Conservation (phyloP, 2,113 vertebrate genomes). For the Leucopsar rothschildi region DNA sequence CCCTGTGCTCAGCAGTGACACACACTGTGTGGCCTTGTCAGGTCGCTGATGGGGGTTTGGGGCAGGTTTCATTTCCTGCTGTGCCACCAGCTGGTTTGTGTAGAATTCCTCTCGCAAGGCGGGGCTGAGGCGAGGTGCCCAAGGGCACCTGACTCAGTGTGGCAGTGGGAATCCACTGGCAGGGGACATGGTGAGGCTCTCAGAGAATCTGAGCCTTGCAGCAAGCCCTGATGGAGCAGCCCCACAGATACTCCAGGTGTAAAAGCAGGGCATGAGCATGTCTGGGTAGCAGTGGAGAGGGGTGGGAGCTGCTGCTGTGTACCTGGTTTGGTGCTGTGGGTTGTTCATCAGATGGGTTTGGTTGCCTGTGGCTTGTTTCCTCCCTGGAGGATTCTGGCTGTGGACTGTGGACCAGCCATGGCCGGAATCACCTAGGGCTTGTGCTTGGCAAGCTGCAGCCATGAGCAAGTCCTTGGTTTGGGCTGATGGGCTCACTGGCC, state of each 20-base stretch:
- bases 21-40: background rate
- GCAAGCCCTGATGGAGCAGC: background rate
- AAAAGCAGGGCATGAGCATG: background rate
- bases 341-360: background rate
- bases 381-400: background rate
- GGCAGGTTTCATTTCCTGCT: background rate
- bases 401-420: background rate
- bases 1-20: background rate
- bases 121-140: background rate
- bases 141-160: background rate
- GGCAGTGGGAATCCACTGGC: fast-evolving
- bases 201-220: background rate
- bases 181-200: fast-evolving
- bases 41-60: fast-evolving
- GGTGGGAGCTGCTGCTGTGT: background rate
- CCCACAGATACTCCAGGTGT: too few species aligned
- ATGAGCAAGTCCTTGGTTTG: background rate
- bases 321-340: background rate
- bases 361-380: background rate
- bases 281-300: too few species aligned
- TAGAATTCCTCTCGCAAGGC: background rate
- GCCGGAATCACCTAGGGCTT: background rate
- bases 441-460: background rate
- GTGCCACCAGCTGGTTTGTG: background rate
- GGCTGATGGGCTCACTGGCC: background rate